Evolutionary conservation across 2,113 vertebrate species (phyloP).

Genomic region (Eleginops maclovinus): DNA sequence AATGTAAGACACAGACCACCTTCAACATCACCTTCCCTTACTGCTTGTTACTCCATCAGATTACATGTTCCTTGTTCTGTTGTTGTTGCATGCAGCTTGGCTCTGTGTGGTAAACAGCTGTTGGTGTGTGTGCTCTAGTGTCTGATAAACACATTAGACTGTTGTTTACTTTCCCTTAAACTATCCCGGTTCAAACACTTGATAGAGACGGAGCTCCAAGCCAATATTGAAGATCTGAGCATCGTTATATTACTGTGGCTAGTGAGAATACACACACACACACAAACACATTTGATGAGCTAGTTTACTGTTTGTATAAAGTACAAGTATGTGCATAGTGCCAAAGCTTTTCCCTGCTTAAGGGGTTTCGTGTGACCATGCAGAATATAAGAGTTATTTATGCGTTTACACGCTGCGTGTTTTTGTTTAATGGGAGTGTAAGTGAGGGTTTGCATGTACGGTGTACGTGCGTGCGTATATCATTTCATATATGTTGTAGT

Average conservation of each 20-base stretch:
- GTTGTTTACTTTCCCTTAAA: slow-evolving; percentile 86
- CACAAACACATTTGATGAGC: slow-evolving; percentile 1
- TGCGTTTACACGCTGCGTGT: neutral
- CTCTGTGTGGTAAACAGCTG: slow-evolving; percentile 76
- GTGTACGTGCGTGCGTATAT: neutral
- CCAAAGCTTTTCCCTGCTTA: neutral
- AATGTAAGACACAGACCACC: slow-evolving; percentile 1
- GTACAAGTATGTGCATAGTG: neutral
- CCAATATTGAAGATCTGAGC: slow-evolving; percentile 68
- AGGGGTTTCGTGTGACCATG: slow-evolving; percentile 10
- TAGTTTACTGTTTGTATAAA: slow-evolving; percentile 15
- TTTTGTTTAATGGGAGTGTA: neutral
- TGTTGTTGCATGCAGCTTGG: slow-evolving; percentile 53
- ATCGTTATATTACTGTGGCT: slow-evolving; percentile 21
- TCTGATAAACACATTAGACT: slow-evolving; percentile 85
- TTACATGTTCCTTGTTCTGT: slow-evolving; percentile 49
- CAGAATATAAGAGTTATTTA: slow-evolving; percentile 4
- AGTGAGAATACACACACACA: slow-evolving; percentile 20
- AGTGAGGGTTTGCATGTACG: slow-evolving; percentile 2
- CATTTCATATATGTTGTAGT: slow-evolving; percentile 1
- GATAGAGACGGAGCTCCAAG: slow-evolving; percentile 74
- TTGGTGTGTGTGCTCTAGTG: slow-evolving; percentile 81
- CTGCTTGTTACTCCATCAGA: slow-evolving; percentile 13
- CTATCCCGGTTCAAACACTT: slow-evolving; percentile 80
- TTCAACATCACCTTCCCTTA: slow-evolving; percentile 37